Conservation (phyloP, 1,140 invertebrate genomes). For the Aphis craccivora region DNA sequence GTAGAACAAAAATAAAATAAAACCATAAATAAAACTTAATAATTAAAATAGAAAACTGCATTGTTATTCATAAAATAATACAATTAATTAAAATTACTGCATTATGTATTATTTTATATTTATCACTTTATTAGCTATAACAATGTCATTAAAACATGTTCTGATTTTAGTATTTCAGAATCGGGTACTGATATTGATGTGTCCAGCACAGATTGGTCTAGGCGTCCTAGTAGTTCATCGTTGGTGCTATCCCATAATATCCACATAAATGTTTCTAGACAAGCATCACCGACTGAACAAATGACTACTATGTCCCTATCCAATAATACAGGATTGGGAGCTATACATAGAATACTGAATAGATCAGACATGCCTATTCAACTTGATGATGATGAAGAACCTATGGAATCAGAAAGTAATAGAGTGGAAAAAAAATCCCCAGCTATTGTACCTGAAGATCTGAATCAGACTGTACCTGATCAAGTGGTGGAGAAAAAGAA, state of each 20-base stretch:
- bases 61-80: background rate
- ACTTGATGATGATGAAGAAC: constrained; percentile 47
- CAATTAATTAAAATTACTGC: background rate
- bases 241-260: constrained; percentile 47
- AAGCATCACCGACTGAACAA: constrained; percentile 55
- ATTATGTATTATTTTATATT: background rate
- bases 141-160: background rate
- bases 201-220: constrained; percentile 51
- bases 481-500: constrained; percentile 57
- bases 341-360: constrained; percentile 53
- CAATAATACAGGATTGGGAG: constrained; percentile 43
- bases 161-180: constrained; percentile 48
- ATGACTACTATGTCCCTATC: constrained; percentile 44
- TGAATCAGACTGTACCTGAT: background rate
- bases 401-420: constrained; percentile 42
- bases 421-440: constrained; percentile 31
- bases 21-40: too few species aligned
- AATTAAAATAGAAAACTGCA: background rate
- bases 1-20: too few species aligned
- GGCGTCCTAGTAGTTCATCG: constrained; percentile 48
- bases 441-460: background rate
- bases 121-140: background rate
- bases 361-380: constrained; percentile 53
- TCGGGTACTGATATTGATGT: constrained; percentile 53
- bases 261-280: constrained; percentile 53